Base-by-base conservation (phyloP, 2,888 invertebrate genomes). In the Lingula anatina region DNA sequence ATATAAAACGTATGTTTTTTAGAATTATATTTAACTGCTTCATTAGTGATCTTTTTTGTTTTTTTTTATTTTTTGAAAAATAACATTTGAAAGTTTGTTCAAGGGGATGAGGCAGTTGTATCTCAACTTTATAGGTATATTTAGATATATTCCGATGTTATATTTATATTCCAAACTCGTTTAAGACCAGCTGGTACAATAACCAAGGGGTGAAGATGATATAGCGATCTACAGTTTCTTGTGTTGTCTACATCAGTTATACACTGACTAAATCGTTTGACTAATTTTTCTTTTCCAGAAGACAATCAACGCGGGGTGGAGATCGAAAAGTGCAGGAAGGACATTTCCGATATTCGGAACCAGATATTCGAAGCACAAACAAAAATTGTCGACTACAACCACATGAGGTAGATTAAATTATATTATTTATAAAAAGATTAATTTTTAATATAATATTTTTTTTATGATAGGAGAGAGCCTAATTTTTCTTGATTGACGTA, bases 271-370 rank as follows among this genome's bases (percentile, higher is more conserved):
- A n/a, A n/a, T n/a, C n/a, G n/a, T n/a, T n/a, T n/a, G n/a, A n/a
- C n/a, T n/a, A n/a, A 31, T 31, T 31, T 31, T 23, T 55, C 46
- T 46, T 31, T 49, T 57, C 44, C 57, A 75, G 68, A 68, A 39
- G 76, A 77, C 56, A 73, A 73, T 7, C 57, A 75, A 37, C 75
- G 75, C 54, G 60, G 68, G 0, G 67, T 76, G 12, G 76, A 77
- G 54, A 71, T 77, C 18, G 76, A 76, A 47, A 75, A 73, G 57
- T 76, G 76, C 56, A 74, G 73, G 53, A 63, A 68, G 43, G 76
- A 75, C 46, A 73, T 77, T 20, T 64, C 64, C 4, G 74, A 75
- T 26, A 70, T 77, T 21, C 70, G 70, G 48, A 70, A 74, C 38
- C 71, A 73, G 54, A 64, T 76, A 21, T 73, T 67, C 65, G 64